Evolutionary conservation across 2,888 invertebrate genomes (phyloP), one percentile per base, ranked within the genome.

Genomic region (Hirtodrosophila histrioides): DNA sequence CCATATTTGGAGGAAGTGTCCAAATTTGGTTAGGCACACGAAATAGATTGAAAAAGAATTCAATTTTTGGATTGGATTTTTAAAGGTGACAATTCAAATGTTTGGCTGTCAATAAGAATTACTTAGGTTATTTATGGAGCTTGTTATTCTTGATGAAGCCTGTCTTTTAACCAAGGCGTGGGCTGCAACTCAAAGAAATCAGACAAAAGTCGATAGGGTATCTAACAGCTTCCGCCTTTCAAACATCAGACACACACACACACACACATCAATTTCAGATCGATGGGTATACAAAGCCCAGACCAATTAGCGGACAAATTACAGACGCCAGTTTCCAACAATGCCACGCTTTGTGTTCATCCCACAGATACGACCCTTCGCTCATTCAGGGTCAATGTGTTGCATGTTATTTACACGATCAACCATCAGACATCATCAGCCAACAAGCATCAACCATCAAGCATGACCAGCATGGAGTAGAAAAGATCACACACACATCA

Each of bases 331-430:
- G 24, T 45, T 8, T 8, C 45, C 53, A 71, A 79, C 86, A 82
- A 82, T 83, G 75, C 60, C 37, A 24, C 56, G 50, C 75, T 75
- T 75, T 82, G 80, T 82, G 49, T 35, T 39, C 73, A 60, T 60
- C 57, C 23, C 0, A 2, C 17, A 23, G 35, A 54, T 35, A 39
- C 45, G 65, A 74, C 33, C 51, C 27, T 39, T 45, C 49, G 23
- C 37, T 39, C 61, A 58, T 46, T 77, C 86, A 81, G 86, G 86
- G 83, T 81, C 86, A 83, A 79, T 83, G 83, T 76, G 86, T 76
- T 70, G 85, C 72, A 66, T 74, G 82, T 61, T 69, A 50, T 58
- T 46, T 55, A 69, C 61, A 61, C 50, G 55, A 63, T 40, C 27
- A 4, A 27, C 27, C 27, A 27, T 27, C 27, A 27, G 6, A 4